Evolutionary conservation across 2,888 invertebrate species (phyloP), one percentile per base, ranked within the genome.

Genomic region (Frankliniella intonsa): DNA sequence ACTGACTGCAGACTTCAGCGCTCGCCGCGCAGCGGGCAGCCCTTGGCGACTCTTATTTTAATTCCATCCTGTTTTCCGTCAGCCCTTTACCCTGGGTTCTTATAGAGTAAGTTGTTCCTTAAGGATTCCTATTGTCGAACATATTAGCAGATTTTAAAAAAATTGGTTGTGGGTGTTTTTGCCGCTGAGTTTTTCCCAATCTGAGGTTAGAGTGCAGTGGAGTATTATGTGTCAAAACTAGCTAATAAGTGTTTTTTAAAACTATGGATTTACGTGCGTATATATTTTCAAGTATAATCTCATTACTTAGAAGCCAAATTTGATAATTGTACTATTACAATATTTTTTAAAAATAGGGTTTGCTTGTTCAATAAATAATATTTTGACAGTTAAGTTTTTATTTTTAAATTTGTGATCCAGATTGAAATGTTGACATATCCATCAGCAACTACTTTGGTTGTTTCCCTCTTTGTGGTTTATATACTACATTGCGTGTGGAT

Each of bases 401-500:
- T 38, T 38, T 38, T 5, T 3, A 38, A 38, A 38, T 38, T 38
- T 38, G 5, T 38, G 38, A 38, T 38, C 2, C 38, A 38, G 38
- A 5, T 38, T n/a, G 25, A 76, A 11, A 76, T 76, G 69, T 76
- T 76, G 69, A 22, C 85, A 17, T 83, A 85, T 81, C 83, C 85
- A 25, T 79, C 84, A 11, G 84, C 85, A 82, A 80, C 83, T 11
- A 81, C 82, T n/a, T 80, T 94, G 85, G 85, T 93, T 84, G 90
- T 91, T 83, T 88, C 91, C 86, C 87, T 93, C 85, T 94, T 95
- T 88, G 87, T 92, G 80, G 90, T 90, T 19, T 94, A 94, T 87
- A 92, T 94, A 83, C 88, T 90, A 65, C 92, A 94, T 87, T 93
- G 94, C 82, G 93, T 95, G 87, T 95, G 94, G 90, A 92, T 92